phyloP scores from a whole-genome alignment of 2,797 vertebrate genomes.

The Rousettus madagascariensis region DNA sequence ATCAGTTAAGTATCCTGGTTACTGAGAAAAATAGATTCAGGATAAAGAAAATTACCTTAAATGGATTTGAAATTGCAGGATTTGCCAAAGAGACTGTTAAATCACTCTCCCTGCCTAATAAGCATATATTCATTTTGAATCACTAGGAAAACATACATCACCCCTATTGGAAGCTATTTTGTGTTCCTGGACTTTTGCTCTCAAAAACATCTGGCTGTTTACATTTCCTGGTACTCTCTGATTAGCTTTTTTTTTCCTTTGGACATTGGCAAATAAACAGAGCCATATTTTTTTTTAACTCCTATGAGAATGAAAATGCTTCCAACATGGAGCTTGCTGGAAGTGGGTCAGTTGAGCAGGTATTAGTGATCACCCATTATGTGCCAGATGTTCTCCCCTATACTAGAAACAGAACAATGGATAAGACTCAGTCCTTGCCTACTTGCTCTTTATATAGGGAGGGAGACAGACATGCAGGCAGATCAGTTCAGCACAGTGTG shows the following conservation, averaged over 20 bases:
- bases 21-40: constrained; percentile 84
- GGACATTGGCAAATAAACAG: constrained; percentile 63
- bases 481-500: neutral
- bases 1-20: constrained; percentile 83
- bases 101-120: constrained; percentile 80
- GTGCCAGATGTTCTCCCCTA: neutral
- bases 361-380: neutral
- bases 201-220: constrained; percentile 66
- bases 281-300: neutral
- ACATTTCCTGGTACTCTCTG: constrained; percentile 51
- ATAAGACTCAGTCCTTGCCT: neutral
- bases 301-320: neutral
- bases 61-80: constrained; percentile 84
- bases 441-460: neutral
- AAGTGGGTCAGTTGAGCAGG: neutral
- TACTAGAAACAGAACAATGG: neutral
- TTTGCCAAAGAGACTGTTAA: constrained; percentile 78
- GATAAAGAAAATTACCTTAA: constrained; percentile 84
- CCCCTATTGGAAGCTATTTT: constrained; percentile 68
- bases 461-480: neutral
- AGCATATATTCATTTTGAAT: constrained; percentile 79
- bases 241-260: constrained; percentile 66
- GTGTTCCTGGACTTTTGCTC: constrained; percentile 58
- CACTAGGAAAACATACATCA: constrained; percentile 65
- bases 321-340: neutral